These are phyloP conservation scores for Hybos culiciformis DNA, from an alignment of 2,888 invertebrate genomes.

Conservation along the genomic window DNA sequence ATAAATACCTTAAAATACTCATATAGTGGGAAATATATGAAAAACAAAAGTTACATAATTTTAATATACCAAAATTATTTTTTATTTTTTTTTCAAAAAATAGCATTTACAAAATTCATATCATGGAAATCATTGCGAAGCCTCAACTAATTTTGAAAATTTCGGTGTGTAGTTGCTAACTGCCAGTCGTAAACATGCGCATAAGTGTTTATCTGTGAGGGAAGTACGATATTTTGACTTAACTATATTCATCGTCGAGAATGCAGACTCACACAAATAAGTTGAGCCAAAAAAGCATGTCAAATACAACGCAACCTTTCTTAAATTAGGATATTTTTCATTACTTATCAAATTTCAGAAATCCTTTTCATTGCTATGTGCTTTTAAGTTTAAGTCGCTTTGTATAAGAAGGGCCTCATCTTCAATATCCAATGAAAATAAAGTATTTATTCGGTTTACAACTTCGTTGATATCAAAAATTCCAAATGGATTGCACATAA, in stretches of 20 bases:
- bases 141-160: neutral
- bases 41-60: neutral
- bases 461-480: neutral
- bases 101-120: neutral
- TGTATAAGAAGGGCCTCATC: neutral
- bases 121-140: too few relatives aligned
- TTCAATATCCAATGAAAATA: neutral
- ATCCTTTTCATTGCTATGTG: neutral
- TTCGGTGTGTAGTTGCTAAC: neutral
- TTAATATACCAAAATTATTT: neutral
- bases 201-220: neutral
- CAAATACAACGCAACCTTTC: neutral
- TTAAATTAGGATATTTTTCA: neutral
- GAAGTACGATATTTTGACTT: neutral
- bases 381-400: neutral
- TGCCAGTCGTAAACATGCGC: neutral
- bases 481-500: neutral
- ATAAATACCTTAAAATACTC: neutral
- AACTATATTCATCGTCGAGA: neutral
- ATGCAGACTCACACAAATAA: neutral
- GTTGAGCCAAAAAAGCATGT: neutral
- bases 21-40: neutral
- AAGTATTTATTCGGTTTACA: neutral
- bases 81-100: neutral
- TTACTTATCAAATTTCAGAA: neutral